Evolutionary conservation across 2,888 invertebrate genomes (phyloP).

Genomic region (Drosophila buzzatii): DNA sequence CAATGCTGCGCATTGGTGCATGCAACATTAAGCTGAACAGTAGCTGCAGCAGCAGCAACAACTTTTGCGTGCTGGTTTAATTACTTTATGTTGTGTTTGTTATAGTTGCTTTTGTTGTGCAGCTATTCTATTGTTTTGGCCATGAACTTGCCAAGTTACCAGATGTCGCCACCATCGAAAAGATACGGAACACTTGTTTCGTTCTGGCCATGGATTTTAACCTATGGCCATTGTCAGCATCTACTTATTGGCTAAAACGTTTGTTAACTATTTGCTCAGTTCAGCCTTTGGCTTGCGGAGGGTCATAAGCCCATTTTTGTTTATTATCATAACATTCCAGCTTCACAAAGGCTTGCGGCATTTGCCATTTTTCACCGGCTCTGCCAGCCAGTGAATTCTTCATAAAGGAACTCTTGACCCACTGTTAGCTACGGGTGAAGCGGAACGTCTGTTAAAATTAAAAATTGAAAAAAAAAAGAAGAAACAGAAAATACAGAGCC

Average conservation of each 20-base stretch:
- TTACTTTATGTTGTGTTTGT: conserved; percentile 15
- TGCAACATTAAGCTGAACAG: conserved; percentile 50
- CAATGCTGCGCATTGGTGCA: conserved; percentile 58
- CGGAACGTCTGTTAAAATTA: conserved; percentile 9
- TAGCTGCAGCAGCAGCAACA: not conserved
- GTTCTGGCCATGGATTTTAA: conserved; percentile 21
- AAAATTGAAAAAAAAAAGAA: conserved; percentile 22
- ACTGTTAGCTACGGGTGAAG: conserved; percentile 21
- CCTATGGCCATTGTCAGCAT: conserved; percentile 12
- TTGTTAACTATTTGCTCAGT: conserved; percentile 51
- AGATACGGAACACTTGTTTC: conserved; percentile 9
- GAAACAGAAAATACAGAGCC: conserved; percentile 3
- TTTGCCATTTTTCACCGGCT: conserved; percentile 30
- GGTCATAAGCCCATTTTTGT: conserved; percentile 39
- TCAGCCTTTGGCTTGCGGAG: not conserved
- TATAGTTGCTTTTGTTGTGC: conserved; percentile 6
- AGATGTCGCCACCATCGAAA: not conserved
- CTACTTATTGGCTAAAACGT: conserved; percentile 42
- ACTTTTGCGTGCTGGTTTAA: conserved; percentile 36
- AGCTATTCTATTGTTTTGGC: conserved; percentile 43
- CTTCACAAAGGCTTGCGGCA: conserved; percentile 38
- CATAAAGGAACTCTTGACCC: conserved; percentile 50
- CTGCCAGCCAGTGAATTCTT: conserved; percentile 8
- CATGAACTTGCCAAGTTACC: conserved; percentile 57
- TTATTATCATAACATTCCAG: conserved; percentile 53